These are phyloP conservation scores for Sylvicapra grimmia DNA, from an alignment of 2,113 vertebrate species.

Conservation along the genomic window DNA sequence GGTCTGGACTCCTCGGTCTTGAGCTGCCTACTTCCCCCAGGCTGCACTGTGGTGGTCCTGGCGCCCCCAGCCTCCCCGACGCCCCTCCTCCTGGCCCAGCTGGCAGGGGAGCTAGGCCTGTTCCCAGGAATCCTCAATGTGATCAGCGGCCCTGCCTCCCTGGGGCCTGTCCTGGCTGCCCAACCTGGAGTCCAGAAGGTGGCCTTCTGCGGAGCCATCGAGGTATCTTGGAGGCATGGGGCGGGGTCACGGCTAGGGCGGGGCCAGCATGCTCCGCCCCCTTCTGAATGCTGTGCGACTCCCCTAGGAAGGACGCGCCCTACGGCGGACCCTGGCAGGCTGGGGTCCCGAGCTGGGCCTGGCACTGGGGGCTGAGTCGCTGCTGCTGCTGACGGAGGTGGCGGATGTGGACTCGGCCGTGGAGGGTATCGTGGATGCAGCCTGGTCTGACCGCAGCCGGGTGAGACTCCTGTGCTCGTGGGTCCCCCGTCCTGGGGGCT, in stretches of 20 bases:
- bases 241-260: fast-evolving
- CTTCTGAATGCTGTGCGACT: fast-evolving
- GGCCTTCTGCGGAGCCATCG: constrained; percentile 68
- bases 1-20: not conserved
- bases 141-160: constrained; percentile 61
- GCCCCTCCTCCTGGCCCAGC: constrained; percentile 75
- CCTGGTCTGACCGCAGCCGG: constrained; percentile 73
- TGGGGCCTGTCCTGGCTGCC: constrained; percentile 55
- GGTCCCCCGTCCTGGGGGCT: fast-evolving
- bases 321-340: constrained; percentile 67
- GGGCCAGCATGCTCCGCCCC: fast-evolving
- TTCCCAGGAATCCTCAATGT: constrained; percentile 76
- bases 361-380: constrained; percentile 68
- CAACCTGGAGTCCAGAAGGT: constrained; percentile 70
- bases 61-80: constrained; percentile 52
- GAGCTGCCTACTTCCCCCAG: constrained; percentile 37
- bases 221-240: constrained; percentile 59
- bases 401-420: constrained; percentile 73
- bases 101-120: constrained; percentile 65
- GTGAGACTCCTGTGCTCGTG: not conserved
- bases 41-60: constrained; percentile 74
- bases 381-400: constrained; percentile 67
- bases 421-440: constrained; percentile 72
- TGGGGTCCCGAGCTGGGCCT: constrained; percentile 66
- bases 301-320: constrained; percentile 68